These are phyloP conservation scores for Lates calcarifer DNA, from an alignment of 2,113 vertebrate species.

Conservation along the genomic window DNA sequence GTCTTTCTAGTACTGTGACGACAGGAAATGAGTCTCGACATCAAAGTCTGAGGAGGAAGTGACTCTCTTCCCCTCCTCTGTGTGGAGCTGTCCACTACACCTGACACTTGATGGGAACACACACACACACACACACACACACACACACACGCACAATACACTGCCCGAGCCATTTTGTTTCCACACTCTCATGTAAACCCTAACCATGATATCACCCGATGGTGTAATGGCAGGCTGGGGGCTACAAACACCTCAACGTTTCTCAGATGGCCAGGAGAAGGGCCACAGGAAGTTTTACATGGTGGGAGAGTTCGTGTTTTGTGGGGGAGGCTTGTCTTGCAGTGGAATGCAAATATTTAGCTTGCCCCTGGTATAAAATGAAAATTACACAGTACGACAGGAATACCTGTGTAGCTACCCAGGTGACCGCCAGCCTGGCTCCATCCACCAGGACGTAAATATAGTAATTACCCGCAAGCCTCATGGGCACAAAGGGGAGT, in stretches of 20 bases:
- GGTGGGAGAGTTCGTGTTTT: slow-evolving; percentile 48
- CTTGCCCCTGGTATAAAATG: slow-evolving; percentile 71
- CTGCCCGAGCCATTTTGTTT: slow-evolving; percentile 11
- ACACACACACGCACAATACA: not conserved
- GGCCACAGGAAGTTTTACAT: slow-evolving; percentile 32
- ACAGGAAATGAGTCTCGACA: slow-evolving; percentile 79
- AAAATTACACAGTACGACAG: slow-evolving; percentile 76
- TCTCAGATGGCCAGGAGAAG: slow-evolving; percentile 25
- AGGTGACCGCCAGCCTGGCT: slow-evolving; percentile 81
- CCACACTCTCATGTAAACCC: slow-evolving; percentile 19
- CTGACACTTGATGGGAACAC: slow-evolving; percentile 56
- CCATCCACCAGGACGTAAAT: slow-evolving; percentile 69
- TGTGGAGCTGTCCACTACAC: slow-evolving; percentile 60
- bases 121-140: not conserved
- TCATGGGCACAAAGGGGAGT: slow-evolving; percentile 46
- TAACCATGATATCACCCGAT: slow-evolving; percentile 54
- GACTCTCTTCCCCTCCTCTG: slow-evolving; percentile 64
- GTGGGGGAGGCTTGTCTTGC: slow-evolving; percentile 47
- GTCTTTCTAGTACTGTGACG: slow-evolving; percentile 66
- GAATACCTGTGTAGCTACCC: slow-evolving; percentile 79
- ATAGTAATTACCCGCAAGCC: slow-evolving; percentile 74
- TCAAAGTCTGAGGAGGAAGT: slow-evolving; percentile 77
- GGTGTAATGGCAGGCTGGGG: slow-evolving; percentile 49
- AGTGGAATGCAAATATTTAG: slow-evolving; percentile 82
- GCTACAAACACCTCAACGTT: slow-evolving; percentile 32